Evolutionary conservation across 2,888 invertebrate genomes (phyloP).

Genomic region (Unio delphinus): DNA sequence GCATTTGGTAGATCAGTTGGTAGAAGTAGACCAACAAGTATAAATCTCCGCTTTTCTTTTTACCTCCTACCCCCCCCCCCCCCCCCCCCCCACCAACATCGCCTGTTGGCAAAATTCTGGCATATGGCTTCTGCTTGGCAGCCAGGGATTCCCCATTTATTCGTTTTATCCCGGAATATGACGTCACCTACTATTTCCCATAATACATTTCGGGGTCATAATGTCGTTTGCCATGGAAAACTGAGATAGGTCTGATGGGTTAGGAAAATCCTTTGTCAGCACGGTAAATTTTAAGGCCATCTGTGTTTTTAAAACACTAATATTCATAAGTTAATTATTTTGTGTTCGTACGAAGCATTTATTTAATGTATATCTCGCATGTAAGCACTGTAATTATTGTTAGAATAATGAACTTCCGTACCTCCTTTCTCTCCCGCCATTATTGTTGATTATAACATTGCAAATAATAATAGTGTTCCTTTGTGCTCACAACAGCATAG

Average conservation of each 20-base stretch:
- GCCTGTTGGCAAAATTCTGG: too few species aligned
- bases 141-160: too few species aligned
- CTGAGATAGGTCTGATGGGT: conserved; percentile 43
- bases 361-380: not conserved
- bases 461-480: conserved; percentile 17
- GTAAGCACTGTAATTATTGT: not conserved
- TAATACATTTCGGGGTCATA: conserved; percentile 52
- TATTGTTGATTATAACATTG: conserved; percentile 26
- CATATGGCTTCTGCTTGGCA: too few species aligned
- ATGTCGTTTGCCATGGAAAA: conserved; percentile 52
- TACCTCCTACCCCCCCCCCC: too few species aligned
- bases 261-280: conserved; percentile 59
- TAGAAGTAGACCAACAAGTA: too few species aligned
- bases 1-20: too few species aligned
- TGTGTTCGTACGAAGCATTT: conserved; percentile 1
- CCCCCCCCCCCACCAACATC: too few species aligned
- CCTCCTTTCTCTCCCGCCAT: conserved; percentile 39
- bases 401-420: conserved; percentile 9
- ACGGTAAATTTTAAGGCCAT: conserved; percentile 37
- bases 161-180: conserved; percentile 40
- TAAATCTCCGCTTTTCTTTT: too few species aligned
- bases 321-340: not conserved
- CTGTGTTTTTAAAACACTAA: not conserved
- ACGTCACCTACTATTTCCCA: conserved; percentile 59
- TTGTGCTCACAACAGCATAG: conserved; percentile 25